Evolutionary conservation across 1,140 invertebrate species (phyloP).

Genomic region (Halyomorpha halys): DNA sequence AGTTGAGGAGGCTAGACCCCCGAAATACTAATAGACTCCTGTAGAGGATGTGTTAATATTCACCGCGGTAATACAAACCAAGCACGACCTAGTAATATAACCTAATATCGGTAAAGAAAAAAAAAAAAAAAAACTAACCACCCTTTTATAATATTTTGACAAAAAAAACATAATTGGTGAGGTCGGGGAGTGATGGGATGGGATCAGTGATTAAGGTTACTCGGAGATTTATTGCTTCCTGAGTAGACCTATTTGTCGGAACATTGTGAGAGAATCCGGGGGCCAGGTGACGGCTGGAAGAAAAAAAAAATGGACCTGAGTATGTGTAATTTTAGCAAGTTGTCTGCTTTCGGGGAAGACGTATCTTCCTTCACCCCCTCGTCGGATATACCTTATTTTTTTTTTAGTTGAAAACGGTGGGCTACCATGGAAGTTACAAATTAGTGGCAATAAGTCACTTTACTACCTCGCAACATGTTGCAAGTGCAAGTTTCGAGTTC

Average conservation of each 20-base stretch:
- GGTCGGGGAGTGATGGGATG: constrained; percentile 2
- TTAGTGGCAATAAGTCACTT: background rate
- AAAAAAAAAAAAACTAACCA: background rate
- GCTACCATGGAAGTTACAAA: background rate
- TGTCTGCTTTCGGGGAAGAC: background rate
- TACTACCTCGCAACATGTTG: too few species aligned
- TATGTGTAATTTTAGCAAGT: background rate
- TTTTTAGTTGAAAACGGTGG: background rate
- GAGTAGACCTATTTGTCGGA: background rate
- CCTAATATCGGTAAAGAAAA: too few species aligned
- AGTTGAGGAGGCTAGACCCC: too few species aligned
- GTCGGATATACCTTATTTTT: background rate
- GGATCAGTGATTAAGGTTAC: constrained; percentile 1
- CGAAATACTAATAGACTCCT: too few species aligned
- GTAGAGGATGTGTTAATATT: too few species aligned
- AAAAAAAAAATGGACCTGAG: background rate
- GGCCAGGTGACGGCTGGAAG: background rate
- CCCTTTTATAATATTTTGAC: constrained; percentile 2
- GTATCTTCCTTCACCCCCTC: background rate
- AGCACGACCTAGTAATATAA: too few species aligned
- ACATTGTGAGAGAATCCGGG: background rate
- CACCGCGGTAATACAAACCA: too few species aligned
- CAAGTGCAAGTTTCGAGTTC: too few species aligned
- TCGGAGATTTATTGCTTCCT: constrained; percentile 1
- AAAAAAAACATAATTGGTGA: constrained; percentile 4